Evolutionary conservation across 2,888 invertebrate genomes (phyloP).

Genomic region (Melanostoma mellinum): DNA sequence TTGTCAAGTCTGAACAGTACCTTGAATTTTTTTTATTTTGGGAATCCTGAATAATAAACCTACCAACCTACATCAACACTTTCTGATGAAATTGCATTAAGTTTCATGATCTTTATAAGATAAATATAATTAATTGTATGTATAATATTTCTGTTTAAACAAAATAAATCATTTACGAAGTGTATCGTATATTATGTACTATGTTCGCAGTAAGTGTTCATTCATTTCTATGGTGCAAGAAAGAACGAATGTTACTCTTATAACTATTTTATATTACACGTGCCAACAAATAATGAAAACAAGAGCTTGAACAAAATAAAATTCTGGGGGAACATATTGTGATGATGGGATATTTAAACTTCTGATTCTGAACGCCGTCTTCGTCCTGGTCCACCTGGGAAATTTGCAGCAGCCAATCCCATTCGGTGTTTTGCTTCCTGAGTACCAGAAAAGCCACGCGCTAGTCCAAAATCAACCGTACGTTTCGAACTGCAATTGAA

Average conservation of each 20-base stretch:
- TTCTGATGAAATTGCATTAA: too few relatives aligned
- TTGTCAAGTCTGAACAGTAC: too few relatives aligned
- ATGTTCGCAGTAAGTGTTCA: too few relatives aligned
- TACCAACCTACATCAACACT: slow-evolving; percentile 51
- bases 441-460: slow-evolving; percentile 93
- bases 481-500: slow-evolving; percentile 88
- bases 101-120: too few relatives aligned
- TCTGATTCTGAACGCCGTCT: slow-evolving; percentile 88
- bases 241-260: too few relatives aligned
- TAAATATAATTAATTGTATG: too few relatives aligned
- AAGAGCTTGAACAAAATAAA: slow-evolving; percentile 24
- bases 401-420: slow-evolving; percentile 94
- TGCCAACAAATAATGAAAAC: slow-evolving; percentile 21
- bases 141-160: too few relatives aligned
- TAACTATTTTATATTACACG: too few relatives aligned
- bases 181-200: too few relatives aligned
- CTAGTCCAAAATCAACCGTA: slow-evolving; percentile 93
- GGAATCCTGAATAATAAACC: slow-evolving; percentile 61
- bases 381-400: slow-evolving; percentile 93
- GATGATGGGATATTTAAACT: slow-evolving; percentile 75
- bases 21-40: slow-evolving; percentile 18
- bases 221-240: too few relatives aligned
- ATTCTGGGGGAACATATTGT: slow-evolving; percentile 45
- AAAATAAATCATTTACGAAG: too few relatives aligned
- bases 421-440: slow-evolving; percentile 95